These are phyloP conservation scores for Atta cephalotes DNA, from an alignment of 1,140 invertebrate genomes.

Conservation along the genomic window DNA sequence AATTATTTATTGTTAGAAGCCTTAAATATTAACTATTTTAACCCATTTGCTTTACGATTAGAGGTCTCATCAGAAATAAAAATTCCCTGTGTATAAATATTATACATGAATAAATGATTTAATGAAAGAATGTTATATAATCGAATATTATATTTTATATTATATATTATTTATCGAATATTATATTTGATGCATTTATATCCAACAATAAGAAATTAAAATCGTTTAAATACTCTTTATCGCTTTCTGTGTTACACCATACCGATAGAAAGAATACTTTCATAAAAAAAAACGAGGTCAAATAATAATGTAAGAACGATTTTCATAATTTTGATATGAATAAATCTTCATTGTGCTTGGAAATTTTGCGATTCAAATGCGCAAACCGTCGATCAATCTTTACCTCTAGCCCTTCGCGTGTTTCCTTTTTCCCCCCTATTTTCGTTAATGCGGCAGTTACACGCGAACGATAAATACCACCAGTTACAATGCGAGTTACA, in stretches of 20 bases:
- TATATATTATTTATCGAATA: background rate
- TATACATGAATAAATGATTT: background rate
- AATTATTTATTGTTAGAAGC: background rate
- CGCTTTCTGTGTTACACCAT: background rate
- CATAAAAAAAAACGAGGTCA: background rate
- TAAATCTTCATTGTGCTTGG: slow-evolving; percentile 12
- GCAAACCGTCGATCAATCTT: slow-evolving; percentile 52
- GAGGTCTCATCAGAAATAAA: background rate
- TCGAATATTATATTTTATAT: background rate
- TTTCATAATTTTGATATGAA: slow-evolving; percentile 49
- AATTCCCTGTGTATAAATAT: background rate
- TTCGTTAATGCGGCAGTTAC: slow-evolving; percentile 59
- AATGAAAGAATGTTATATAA: background rate
- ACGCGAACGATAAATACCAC: slow-evolving; percentile 60
- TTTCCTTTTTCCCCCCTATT: slow-evolving; percentile 13
- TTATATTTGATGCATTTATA: background rate
- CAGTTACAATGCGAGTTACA: slow-evolving; percentile 58
- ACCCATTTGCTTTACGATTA: background rate
- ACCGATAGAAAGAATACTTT: background rate
- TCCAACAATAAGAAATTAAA: background rate
- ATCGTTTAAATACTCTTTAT: background rate
- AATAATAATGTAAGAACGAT: slow-evolving; percentile 17
- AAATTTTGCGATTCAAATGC: slow-evolving; percentile 55
- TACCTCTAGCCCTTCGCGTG: slow-evolving; percentile 46
- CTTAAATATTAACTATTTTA: background rate